Percentiles rank a stretch among this genome's conserved stretches.
Conservation (phyloP, 1,140 invertebrate species). For the Araneus ventricosus region DNA sequence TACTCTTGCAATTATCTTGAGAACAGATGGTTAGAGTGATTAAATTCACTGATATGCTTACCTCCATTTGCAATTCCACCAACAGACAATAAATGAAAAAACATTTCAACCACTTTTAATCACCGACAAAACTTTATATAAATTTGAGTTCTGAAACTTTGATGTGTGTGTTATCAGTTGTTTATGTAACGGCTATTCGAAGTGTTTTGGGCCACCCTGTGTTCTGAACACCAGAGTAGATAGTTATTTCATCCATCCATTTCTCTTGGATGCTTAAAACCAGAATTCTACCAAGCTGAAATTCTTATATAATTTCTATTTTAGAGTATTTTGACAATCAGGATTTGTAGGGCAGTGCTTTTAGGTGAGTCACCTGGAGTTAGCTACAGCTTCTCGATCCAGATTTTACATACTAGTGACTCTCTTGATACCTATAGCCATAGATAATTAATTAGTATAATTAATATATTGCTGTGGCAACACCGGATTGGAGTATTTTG, state of each 20-base stretch:
- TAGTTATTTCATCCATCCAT: background rate
- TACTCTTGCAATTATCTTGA: too few species aligned
- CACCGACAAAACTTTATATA: too few species aligned
- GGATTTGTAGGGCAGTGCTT: slow-evolving; percentile 39
- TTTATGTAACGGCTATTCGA: too few species aligned
- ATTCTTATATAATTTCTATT: slow-evolving; percentile 27
- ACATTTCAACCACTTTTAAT: too few species aligned
- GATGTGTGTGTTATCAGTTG: too few species aligned
- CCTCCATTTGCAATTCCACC: too few species aligned
- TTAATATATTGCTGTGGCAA: background rate
- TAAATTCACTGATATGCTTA: too few species aligned
- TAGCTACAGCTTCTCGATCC: slow-evolving; percentile 43
- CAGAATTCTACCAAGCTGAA: slow-evolving; percentile 73
- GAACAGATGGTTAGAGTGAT: too few species aligned
- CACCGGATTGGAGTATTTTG: background rate
- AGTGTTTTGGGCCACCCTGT: background rate
- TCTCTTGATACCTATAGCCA: slow-evolving; percentile 26
- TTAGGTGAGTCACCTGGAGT: slow-evolving; percentile 35
- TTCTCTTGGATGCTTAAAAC: background rate
- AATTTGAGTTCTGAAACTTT: too few species aligned
- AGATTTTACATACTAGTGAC: slow-evolving; percentile 27
- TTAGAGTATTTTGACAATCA: slow-evolving; percentile 75
- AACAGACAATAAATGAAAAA: too few species aligned
- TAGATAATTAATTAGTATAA: slow-evolving; percentile 48
- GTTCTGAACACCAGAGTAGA: background rate